A percentile compares a stretch with the other conserved stretches of the same genome.
phyloP scores from a whole-genome alignment of 2,113 vertebrate genomes.

The Hydrolagus affinis region DNA sequence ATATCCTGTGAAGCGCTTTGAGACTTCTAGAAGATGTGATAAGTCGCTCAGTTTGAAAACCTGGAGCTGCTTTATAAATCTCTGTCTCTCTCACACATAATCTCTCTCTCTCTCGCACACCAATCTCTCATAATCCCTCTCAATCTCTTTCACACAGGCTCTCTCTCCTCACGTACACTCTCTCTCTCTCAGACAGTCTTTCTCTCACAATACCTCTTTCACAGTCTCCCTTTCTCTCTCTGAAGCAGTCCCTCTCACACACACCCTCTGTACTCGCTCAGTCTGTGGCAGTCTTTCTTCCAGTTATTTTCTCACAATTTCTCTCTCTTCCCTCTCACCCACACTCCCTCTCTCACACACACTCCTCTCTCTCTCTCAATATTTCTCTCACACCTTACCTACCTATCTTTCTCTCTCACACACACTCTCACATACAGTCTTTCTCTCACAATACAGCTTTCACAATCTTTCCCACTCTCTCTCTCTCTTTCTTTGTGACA shows the following conservation, averaged over 20 bases:
- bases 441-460: not conserved
- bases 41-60: too few species aligned
- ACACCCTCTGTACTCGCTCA: not conserved
- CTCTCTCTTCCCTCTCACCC: not conserved
- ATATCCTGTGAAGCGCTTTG: too few species aligned
- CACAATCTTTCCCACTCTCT: not conserved
- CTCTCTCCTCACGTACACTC: too few species aligned
- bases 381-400: not conserved
- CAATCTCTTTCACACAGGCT: too few species aligned
- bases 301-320: not conserved
- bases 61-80: too few species aligned
- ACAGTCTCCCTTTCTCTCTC: not conserved
- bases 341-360: not conserved
- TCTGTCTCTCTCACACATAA: too few species aligned
- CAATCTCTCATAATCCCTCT: too few species aligned
- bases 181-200: too few species aligned
- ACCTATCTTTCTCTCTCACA: not conserved
- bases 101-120: too few species aligned
- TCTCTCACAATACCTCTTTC: too few species aligned
- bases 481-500: not conserved
- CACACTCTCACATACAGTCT: not conserved
- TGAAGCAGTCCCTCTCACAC: not conserved
- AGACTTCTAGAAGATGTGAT: too few species aligned
- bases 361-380: not conserved
- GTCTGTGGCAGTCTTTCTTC: not conserved